phyloP scores from a whole-genome alignment of 2,113 vertebrate genomes.

The Pteronura brasiliensis region DNA sequence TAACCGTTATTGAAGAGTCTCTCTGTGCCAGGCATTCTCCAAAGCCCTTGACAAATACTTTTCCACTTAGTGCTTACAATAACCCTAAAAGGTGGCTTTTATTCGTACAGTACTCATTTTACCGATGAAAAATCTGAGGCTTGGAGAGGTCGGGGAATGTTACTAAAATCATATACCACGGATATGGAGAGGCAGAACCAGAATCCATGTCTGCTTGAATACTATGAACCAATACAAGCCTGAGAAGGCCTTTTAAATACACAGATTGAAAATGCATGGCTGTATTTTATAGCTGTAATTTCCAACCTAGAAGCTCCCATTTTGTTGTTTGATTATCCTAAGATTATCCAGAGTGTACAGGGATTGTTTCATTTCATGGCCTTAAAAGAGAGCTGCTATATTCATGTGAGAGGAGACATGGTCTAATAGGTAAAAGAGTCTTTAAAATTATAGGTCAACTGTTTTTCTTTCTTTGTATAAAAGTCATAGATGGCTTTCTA shows the following conservation, averaged over 20 bases:
- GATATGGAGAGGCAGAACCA: not conserved
- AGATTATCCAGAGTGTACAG: not conserved
- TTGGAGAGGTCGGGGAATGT: not conserved
- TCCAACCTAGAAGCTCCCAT: conserved; percentile 53
- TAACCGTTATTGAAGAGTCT: not conserved
- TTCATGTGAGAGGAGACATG: conserved; percentile 6
- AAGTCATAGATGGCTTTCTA: conserved; percentile 48
- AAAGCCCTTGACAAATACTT: not conserved
- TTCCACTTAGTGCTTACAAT: not conserved
- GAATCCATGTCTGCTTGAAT: conserved; percentile 2
- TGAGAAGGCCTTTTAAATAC: conserved; percentile 38
- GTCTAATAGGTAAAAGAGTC: conserved; percentile 39
- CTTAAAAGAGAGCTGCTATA: conserved; percentile 43
- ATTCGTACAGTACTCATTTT: not conserved
- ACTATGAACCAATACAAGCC: not conserved
- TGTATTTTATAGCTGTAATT: conserved; percentile 64
- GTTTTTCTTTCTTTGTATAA: conserved; percentile 52
- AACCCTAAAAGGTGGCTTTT: conserved; percentile 6
- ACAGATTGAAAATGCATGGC: conserved; percentile 31
- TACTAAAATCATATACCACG: not conserved
- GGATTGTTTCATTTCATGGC: conserved; percentile 62
- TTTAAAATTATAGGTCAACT: conserved; percentile 50
- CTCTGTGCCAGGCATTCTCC: not conserved
- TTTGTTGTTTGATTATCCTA: conserved; percentile 61
- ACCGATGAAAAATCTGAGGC: conserved; percentile 6